Evolutionary conservation across 2,797 vertebrate species (phyloP), one percentile per base, ranked within the genome.

Genomic region (Takifugu rubripes): DNA sequence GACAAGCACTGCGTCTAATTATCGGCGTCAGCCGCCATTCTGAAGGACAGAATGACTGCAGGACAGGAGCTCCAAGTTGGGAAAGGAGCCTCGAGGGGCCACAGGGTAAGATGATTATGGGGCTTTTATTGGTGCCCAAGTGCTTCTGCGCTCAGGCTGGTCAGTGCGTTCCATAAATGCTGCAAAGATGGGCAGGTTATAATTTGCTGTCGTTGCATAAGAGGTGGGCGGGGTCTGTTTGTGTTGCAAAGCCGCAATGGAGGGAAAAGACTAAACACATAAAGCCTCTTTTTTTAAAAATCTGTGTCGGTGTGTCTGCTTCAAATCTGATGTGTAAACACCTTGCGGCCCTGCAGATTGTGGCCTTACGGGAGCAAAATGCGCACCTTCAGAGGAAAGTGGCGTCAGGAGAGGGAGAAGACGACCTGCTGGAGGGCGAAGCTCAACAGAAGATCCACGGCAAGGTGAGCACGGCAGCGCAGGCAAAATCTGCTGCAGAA

Each of bases 301-400:
- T 16, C 14, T 44, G 5, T 17, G 16, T 6, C 44, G 2, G 44
- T 4, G 15, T n/a, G 16, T 43, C 25, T 44, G 14, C 12, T 54
- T 24, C 17, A 31, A 8, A 12, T 33, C 52, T 71, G 10, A 67
- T 9, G 27, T 7, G 3, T 44, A 15, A 49, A 6, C 71, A 61
- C 84, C n/a, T 14, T 84, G 69, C 86, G 80, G 0, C 50, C 53
- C 25, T 75, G 24, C 89, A 99, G 97, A 98, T 99, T 52, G 91
- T 96, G 89, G 95, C 94, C 86, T 94, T 98, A 88, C 90, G 94
- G 67, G 97, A 99, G 79, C 97, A 99, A 90, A 98, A 98, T 92
- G 95, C 95, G 74, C 95, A 98, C 82, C 94, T 98, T 79, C 97
- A 98, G 86, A 95, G 95, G 74, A 99, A 98, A 90, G 94, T 97